Conservation (phyloP, 2,797 vertebrate species). For the Cyclura pinguis region DNA sequence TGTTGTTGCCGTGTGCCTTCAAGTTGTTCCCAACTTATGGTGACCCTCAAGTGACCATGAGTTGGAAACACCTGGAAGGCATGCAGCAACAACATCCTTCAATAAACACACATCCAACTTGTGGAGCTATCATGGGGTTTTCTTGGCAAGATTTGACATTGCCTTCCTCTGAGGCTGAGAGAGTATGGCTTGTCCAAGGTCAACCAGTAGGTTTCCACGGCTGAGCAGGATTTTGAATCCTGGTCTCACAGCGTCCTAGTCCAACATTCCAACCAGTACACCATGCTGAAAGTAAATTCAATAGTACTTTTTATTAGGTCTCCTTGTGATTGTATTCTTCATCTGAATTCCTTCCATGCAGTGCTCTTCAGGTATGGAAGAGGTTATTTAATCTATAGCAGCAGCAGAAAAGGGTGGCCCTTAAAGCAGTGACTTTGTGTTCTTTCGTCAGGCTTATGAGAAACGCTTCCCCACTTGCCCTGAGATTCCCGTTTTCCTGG, state of each 20-base stretch:
- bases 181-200: too few species aligned
- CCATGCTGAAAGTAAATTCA: neutral
- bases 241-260: neutral
- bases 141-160: too few species aligned
- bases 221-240: neutral
- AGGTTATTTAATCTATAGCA: neutral
- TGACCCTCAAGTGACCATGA: too few species aligned
- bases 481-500: slow-evolving; percentile 82
- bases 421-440: neutral
- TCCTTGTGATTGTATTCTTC: neutral
- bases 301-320: neutral
- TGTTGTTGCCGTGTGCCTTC: too few species aligned
- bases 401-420: neutral
- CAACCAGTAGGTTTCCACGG: too few species aligned
- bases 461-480: slow-evolving; percentile 84
- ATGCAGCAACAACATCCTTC: too few species aligned
- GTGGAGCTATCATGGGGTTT: too few species aligned
- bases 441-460: slow-evolving; percentile 81
- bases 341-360: neutral
- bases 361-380: neutral
- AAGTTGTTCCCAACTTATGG: too few species aligned
- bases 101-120: too few species aligned
- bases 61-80: too few species aligned
- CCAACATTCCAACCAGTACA: too few species aligned
- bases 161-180: too few species aligned